phyloP scores from a whole-genome alignment of 2,888 invertebrate species.

The Eupithecia subfuscata region DNA sequence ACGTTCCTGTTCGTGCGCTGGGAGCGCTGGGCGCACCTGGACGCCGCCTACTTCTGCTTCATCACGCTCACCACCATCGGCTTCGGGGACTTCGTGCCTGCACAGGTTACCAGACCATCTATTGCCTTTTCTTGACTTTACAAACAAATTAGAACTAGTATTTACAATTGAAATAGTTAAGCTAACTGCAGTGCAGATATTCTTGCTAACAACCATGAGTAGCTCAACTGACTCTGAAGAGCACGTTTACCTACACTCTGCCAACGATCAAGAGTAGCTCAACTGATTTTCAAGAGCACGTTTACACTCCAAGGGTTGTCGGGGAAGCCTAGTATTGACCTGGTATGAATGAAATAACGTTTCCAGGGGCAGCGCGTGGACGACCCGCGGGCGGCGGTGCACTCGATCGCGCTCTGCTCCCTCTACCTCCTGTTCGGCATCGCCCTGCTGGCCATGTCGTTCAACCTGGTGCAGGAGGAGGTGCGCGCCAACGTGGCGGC shows the following conservation, averaged over 20 bases:
- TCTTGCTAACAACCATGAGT: too few relatives aligned
- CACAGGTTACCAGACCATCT: constrained; percentile 83
- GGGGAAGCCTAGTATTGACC: neutral
- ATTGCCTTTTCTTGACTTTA: neutral
- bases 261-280: neutral
- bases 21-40: constrained; percentile 94
- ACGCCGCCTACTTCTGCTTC: constrained; percentile 97
- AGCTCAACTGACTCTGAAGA: neutral
- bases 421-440: constrained; percentile 97
- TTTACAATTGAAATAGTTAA: too few relatives aligned
- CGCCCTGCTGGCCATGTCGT: constrained; percentile 97
- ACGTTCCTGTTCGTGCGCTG: constrained; percentile 93
- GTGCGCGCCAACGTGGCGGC: constrained; percentile 94
- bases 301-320: neutral
- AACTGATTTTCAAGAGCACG: neutral
- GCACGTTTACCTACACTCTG: neutral
- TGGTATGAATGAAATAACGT: neutral
- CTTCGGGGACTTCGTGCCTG: constrained; percentile 96
- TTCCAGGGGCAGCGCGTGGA: constrained; percentile 59
- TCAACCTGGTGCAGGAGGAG: constrained; percentile 97
- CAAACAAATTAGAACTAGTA: too few relatives aligned
- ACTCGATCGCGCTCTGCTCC: constrained; percentile 92
- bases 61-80: constrained; percentile 97
- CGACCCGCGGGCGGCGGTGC: constrained; percentile 71
- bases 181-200: too few relatives aligned